Percentiles rank a stretch among this genome's conserved stretches.
These are phyloP conservation scores for Dryococelus australis DNA, from an alignment of 2,888 invertebrate species.

Conservation along the genomic window DNA sequence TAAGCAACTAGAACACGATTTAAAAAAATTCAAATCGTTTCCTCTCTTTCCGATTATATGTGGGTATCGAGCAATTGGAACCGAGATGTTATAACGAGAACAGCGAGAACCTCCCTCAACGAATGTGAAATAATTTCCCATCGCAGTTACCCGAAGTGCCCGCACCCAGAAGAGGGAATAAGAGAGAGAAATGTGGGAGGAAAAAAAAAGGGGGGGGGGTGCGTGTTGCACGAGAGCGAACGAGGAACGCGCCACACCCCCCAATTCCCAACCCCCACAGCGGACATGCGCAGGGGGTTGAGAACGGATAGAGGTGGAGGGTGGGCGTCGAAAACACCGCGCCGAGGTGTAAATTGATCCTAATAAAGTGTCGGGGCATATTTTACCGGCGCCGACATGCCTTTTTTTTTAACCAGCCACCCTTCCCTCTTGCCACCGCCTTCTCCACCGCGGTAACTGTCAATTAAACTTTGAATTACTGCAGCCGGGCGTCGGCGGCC, in stretches of 20 bases:
- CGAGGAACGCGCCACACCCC: background rate
- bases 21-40: background rate
- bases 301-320: background rate
- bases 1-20: too few relatives aligned
- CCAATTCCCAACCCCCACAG: background rate
- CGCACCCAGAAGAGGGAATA: background rate
- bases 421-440: background rate
- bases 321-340: constrained; percentile 12
- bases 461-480: constrained; percentile 40
- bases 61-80: background rate
- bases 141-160: background rate
- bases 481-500: constrained; percentile 29
- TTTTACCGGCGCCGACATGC: constrained; percentile 29
- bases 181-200: background rate
- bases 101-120: background rate
- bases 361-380: constrained; percentile 36
- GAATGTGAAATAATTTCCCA: background rate
- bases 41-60: background rate
- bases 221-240: background rate
- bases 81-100: background rate
- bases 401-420: background rate
- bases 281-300: background rate
- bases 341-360: constrained; percentile 37
- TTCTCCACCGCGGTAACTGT: constrained; percentile 35
- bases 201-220: background rate